phyloP scores from a whole-genome alignment of 2,797 vertebrate species.

The Meriones psammophilus region DNA sequence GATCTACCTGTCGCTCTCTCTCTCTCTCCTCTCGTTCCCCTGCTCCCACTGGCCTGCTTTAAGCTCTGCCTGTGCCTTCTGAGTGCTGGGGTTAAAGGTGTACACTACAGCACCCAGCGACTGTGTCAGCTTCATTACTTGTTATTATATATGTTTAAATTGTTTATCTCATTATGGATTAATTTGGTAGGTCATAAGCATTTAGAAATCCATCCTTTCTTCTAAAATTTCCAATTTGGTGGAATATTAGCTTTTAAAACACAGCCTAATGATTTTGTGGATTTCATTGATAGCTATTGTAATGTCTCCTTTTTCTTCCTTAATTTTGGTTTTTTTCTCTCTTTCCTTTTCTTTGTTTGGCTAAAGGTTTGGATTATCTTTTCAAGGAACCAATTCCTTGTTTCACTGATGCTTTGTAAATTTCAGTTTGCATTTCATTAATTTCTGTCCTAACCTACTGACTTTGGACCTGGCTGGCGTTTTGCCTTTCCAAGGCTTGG shows the following conservation, averaged over 20 bases:
- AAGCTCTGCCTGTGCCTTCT: not conserved
- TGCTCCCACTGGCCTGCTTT: not conserved
- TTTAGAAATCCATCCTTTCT: not conserved
- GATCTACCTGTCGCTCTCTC: no score
- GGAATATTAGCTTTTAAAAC: not conserved
- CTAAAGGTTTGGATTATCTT: not conserved
- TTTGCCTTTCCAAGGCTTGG: not conserved
- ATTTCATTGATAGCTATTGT: not conserved
- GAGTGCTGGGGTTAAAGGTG: not conserved
- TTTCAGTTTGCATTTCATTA: not conserved
- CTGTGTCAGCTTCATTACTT: not conserved
- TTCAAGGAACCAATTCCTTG: not conserved
- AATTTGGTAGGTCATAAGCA: not conserved
- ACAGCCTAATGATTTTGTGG: not conserved
- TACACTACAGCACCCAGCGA: not conserved
- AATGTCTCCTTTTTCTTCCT: not conserved
- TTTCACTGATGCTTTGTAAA: not conserved
- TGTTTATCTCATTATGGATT: not conserved
- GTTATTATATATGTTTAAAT: not conserved
- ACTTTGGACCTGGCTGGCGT: not conserved
- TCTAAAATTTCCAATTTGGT: not conserved
- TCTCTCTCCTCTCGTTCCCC: not conserved
- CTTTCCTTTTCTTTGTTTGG: not conserved
- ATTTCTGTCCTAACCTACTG: not conserved
- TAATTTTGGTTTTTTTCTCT: not conserved